Evolutionary conservation across 2,888 invertebrate genomes (phyloP).

Genomic region (Caenorhabditis sp.): DNA sequence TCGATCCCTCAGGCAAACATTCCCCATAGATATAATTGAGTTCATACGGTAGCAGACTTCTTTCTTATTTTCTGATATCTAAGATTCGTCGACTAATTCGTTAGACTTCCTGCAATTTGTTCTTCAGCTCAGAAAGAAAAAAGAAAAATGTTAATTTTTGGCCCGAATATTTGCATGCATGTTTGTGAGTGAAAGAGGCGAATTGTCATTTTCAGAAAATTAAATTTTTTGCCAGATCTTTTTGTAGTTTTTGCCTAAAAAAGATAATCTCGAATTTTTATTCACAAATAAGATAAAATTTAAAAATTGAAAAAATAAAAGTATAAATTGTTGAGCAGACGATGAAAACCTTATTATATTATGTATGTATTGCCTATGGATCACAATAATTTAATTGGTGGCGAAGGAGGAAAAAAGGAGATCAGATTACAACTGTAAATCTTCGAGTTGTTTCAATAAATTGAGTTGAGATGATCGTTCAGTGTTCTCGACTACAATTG

Average conservation of each 20-base stretch:
- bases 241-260: no score
- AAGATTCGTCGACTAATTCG: background rate
- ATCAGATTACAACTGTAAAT: slow-evolving; percentile 28
- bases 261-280: background rate
- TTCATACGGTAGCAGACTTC: background rate
- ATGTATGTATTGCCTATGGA: background rate
- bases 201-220: background rate
- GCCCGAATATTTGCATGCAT: no score
- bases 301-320: background rate
- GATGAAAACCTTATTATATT: background rate
- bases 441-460: slow-evolving; percentile 33
- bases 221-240: background rate
- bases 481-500: background rate
- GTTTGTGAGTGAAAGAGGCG: no score
- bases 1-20: background rate
- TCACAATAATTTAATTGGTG: background rate
- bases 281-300: background rate
- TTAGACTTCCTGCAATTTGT: background rate
- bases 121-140: background rate
- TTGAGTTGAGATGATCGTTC: slow-evolving; percentile 22
- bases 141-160: background rate
- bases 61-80: background rate
- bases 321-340: background rate
- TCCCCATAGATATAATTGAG: background rate
- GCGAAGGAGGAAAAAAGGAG: background rate